These are phyloP conservation scores for Allobates femoralis DNA, from an alignment of 2,797 vertebrate genomes.

Conservation along the genomic window DNA sequence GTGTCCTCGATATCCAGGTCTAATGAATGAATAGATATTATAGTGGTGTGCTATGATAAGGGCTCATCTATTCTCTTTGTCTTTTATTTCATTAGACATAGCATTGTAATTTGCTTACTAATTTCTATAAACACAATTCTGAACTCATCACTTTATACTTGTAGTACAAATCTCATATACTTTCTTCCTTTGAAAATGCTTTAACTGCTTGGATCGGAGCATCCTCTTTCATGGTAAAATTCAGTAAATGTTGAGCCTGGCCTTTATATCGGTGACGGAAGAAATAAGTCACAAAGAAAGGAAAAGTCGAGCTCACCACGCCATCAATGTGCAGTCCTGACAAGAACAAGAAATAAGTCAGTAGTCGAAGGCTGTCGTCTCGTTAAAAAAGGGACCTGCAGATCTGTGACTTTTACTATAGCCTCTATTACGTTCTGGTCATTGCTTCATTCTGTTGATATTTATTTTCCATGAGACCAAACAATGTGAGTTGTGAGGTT, in stretches of 20 bases:
- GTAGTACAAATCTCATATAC: slow-evolving; percentile 10
- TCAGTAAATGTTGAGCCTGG: background rate
- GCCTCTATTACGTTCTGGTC: background rate
- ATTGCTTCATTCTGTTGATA: background rate
- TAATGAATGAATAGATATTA: background rate
- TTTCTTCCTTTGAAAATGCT: slow-evolving; percentile 30
- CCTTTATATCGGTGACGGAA: background rate
- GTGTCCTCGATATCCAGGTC: no score
- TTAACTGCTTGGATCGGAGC: slow-evolving; percentile 22
- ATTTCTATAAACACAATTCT: background rate
- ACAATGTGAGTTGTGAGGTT: slow-evolving; percentile 9
- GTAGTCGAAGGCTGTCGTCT: background rate
- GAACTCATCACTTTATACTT: slow-evolving; percentile 25
- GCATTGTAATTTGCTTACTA: background rate
- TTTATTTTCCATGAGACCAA: slow-evolving; percentile 6
- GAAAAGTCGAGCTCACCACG: no score
- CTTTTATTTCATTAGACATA: background rate
- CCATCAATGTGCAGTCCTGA: no score
- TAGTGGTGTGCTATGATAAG: background rate
- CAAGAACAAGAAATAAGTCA: no score
- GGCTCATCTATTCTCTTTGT: background rate
- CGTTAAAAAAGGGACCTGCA: background rate
- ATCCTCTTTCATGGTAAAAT: slow-evolving; percentile 12
- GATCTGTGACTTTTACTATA: background rate
- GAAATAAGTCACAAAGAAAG: no score